Conservation (phyloP, 2,888 invertebrate species). For the Tinea trinotella region DNA sequence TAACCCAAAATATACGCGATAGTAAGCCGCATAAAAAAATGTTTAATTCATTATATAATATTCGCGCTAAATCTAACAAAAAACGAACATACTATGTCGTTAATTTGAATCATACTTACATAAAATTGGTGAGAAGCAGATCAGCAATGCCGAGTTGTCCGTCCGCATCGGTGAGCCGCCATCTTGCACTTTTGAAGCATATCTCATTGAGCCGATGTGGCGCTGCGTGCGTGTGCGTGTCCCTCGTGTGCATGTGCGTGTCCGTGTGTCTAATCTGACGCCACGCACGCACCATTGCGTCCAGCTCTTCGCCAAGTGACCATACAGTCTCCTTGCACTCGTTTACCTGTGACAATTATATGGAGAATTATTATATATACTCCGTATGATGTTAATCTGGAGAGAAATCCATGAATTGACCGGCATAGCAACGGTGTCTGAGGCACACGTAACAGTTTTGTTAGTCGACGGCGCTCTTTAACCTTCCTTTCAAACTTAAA, state of each 20-base stretch:
- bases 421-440: neutral
- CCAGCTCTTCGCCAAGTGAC: conserved; percentile 92
- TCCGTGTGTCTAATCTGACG: conserved; percentile 77
- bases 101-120: conserved; percentile 69
- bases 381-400: neutral
- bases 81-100: too few relatives aligned
- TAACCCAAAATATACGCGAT: too few relatives aligned
- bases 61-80: too few relatives aligned
- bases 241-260: conserved; percentile 79
- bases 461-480: too few relatives aligned
- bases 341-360: conserved; percentile 72
- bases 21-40: too few relatives aligned
- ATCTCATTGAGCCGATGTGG: conserved; percentile 92
- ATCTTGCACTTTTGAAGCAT: conserved; percentile 98
- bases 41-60: too few relatives aligned
- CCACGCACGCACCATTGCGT: conserved; percentile 95
- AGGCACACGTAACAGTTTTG: neutral
- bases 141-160: conserved; percentile 98
- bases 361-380: too few relatives aligned
- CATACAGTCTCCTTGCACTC: conserved; percentile 92
- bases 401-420: neutral
- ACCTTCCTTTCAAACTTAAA: too few relatives aligned
- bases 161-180: conserved; percentile 97
- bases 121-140: conserved; percentile 93
- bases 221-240: conserved; percentile 80